Conservation (phyloP, 1,140 invertebrate genomes). For the Steinernema khuongi region DNA sequence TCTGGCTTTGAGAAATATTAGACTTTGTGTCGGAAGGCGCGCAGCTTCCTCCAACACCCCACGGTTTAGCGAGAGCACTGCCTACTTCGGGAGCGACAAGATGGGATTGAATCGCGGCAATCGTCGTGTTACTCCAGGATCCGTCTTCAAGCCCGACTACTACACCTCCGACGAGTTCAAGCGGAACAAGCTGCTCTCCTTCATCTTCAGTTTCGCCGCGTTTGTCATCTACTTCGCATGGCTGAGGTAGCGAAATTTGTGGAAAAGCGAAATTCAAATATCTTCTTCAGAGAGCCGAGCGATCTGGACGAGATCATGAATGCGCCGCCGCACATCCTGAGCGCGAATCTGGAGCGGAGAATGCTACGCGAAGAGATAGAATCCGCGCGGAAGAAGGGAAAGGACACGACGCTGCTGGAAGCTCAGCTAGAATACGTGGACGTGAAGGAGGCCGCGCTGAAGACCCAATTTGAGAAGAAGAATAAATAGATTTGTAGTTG, state of each 20-base stretch:
- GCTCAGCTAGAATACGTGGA: constrained; percentile 50
- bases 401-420: constrained; percentile 42
- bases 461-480: constrained; percentile 39
- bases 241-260: constrained; percentile 33
- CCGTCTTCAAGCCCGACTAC: constrained; percentile 30
- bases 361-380: constrained; percentile 47
- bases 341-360: constrained; percentile 42
- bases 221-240: constrained; percentile 42
- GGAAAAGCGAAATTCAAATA: not conserved
- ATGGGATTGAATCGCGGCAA: constrained; percentile 21
- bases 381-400: constrained; percentile 32
- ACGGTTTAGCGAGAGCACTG: constrained; percentile 43
- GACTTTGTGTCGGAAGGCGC: not conserved
- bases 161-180: constrained; percentile 40
- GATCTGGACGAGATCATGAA: constrained; percentile 48
- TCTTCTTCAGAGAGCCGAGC: constrained; percentile 33
- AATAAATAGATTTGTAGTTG: constrained; percentile 3
- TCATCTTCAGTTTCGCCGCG: constrained; percentile 21
- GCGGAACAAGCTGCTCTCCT: constrained; percentile 36
- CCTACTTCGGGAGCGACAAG: constrained; percentile 24
- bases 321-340: constrained; percentile 43
- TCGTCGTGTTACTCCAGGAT: not conserved
- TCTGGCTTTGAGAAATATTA: not conserved
- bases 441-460: constrained; percentile 47
- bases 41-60: constrained; percentile 21